Base-by-base conservation (phyloP, 92 coral and sea anemone genomes). In the Chrysogorgia sp. region DNA sequence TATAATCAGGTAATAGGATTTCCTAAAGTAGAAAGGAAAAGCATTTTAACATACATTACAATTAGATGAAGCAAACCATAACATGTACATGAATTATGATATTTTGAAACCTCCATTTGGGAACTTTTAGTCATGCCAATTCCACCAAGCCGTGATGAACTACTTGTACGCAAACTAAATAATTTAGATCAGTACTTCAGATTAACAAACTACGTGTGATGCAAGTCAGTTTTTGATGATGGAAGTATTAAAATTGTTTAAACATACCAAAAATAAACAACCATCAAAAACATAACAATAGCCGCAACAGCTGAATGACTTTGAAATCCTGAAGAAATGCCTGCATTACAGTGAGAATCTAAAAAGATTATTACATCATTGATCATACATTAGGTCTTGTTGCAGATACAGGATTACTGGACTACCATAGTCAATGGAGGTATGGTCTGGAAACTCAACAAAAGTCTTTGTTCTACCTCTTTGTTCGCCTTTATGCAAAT, bases 271-370 rank as follows among this genome's bases (percentile, higher is more conserved):
- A 96, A 91, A 80, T 94, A 94, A 30, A 94, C 92, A 7, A 94
- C 96, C 98, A 94, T 89, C 71, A 82, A 87, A 72, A 94, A 89
- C 97, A 94, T 94, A 58, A 89, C 79, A 20, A 85, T 63, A 17
- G 98, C 98, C 2, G 98, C 98, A 56, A 94, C 59, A 21, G 89
- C 81, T 26, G 98, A 86, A 75, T 92, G 93, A 32, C 94, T 91
- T 40, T 87, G 84, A 75, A 91, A 62, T 19, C 94, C 89, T 41
- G 97, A 93, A 12, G 85, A 58, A 25, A 92, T 92, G 34, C 97
- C 90, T 15, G 97, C 92, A 37, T 91, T 91, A 60, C 98, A 94
- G 7, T 19, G 9, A 15, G 85, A 71, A 81, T 89, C 97, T 93
- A 79, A 13, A 66, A 19, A 61, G 40, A 63, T n/a, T 9, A 57